These are phyloP conservation scores for Sparus aurata DNA, from an alignment of 2,797 vertebrate species.

Conservation along the genomic window DNA sequence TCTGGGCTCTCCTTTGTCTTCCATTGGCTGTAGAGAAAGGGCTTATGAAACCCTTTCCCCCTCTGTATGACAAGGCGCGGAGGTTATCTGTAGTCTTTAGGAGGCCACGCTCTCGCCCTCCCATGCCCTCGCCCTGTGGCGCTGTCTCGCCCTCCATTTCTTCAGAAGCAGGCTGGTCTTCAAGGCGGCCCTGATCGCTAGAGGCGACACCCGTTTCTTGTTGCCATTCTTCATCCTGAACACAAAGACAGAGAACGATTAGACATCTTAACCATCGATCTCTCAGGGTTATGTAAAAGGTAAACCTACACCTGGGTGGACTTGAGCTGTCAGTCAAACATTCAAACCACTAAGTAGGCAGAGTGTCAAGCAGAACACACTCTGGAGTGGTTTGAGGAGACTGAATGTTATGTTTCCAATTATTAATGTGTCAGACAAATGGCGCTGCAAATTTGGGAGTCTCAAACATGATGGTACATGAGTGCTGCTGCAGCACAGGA, in stretches of 20 bases:
- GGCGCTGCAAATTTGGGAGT: conserved; percentile 26
- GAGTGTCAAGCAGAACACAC: conserved; percentile 5
- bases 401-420: conserved; percentile 31
- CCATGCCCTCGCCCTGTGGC: conserved; percentile 52
- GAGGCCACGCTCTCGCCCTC: conserved; percentile 52
- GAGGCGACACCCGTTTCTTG: conserved; percentile 10
- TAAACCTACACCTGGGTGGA: conserved; percentile 12
- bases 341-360: not conserved
- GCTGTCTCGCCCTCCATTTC: conserved; percentile 68
- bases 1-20: conserved; percentile 9
- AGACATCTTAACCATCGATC: conserved; percentile 22
- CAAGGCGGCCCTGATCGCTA: not conserved
- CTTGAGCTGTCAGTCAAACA: conserved; percentile 16
- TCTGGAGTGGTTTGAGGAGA: not conserved
- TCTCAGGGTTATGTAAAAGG: conserved; percentile 17
- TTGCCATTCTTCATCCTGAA: conserved; percentile 51
- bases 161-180: conserved; percentile 70
- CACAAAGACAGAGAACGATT: conserved; percentile 30
- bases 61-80: conserved; percentile 32
- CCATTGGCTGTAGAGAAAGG: conserved; percentile 31
- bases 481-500: conserved; percentile 14
- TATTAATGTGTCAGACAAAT: conserved; percentile 55
- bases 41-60: conserved; percentile 20
- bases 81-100: conserved; percentile 42
- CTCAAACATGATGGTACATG: conserved; percentile 59